Evolutionary conservation across 2,113 vertebrate species (phyloP).

Genomic region (Amphiprion percula): DNA sequence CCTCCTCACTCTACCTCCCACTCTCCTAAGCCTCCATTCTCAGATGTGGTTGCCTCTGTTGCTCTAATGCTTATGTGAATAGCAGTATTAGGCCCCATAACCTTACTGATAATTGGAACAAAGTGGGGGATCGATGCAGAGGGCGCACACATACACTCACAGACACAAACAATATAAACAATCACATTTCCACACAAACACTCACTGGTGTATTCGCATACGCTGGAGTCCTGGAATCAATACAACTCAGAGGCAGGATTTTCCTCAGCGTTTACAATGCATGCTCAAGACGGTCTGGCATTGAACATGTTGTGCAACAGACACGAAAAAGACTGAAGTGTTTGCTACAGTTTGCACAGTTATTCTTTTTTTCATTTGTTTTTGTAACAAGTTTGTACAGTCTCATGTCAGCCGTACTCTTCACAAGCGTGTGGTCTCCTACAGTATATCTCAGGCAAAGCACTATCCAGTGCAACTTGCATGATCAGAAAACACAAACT

Average conservation of each 20-base stretch:
- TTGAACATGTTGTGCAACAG: slow-evolving; percentile 44
- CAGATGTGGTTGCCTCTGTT: slow-evolving; percentile 48
- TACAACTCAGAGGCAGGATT: slow-evolving; percentile 69
- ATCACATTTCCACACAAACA: slow-evolving; percentile 46
- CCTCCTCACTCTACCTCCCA: slow-evolving; percentile 15
- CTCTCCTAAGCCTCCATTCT: slow-evolving; percentile 30
- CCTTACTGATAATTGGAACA: slow-evolving; percentile 78
- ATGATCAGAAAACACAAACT: neutral
- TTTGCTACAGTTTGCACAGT: slow-evolving; percentile 17
- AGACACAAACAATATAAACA: slow-evolving; percentile 56
- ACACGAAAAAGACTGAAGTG: slow-evolving; percentile 9
- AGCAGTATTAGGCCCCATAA: slow-evolving; percentile 70
- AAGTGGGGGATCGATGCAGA: slow-evolving; percentile 74
- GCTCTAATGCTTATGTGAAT: slow-evolving; percentile 72
- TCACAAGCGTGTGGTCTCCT: neutral
- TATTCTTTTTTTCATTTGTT: slow-evolving; percentile 13
- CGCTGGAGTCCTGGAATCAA: slow-evolving; percentile 58
- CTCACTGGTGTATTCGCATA: slow-evolving; percentile 10
- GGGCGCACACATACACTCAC: slow-evolving; percentile 36
- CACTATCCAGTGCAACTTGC: neutral
- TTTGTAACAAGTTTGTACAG: slow-evolving; percentile 3
- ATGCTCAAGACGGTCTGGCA: slow-evolving; percentile 28
- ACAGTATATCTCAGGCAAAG: neutral
- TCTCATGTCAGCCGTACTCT: neutral
- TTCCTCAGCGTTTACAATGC: slow-evolving; percentile 65